phyloP scores from a whole-genome alignment of 53 echinoderm and acorn worm species.

The Zoroaster sp. region DNA sequence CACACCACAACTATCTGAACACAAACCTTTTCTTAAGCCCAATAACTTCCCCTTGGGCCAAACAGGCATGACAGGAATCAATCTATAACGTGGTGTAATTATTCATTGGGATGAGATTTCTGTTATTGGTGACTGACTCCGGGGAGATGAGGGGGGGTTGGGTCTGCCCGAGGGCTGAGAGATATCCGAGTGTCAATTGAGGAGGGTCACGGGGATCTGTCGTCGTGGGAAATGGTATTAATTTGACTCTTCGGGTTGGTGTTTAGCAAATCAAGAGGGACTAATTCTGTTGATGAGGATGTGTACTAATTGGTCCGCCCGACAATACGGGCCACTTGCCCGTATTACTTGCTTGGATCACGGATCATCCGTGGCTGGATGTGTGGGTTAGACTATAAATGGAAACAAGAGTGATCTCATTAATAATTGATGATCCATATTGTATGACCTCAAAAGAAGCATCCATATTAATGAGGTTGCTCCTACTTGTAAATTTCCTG shows the following conservation, averaged over 20 bases:
- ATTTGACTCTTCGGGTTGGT: slow-evolving; percentile 22
- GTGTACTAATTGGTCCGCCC: slow-evolving; percentile 1
- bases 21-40: too few relatives aligned
- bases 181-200: slow-evolving; percentile 13
- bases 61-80: neutral
- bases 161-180: neutral
- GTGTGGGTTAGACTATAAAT: too few relatives aligned
- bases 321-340: neutral
- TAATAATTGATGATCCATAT: too few relatives aligned
- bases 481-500: too few relatives aligned
- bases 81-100: neutral
- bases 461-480: too few relatives aligned
- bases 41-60: neutral
- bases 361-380: too few relatives aligned
- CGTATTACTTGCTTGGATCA: neutral
- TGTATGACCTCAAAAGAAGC: too few relatives aligned
- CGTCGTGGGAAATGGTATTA: slow-evolving; percentile 55
- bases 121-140: slow-evolving; percentile 17
- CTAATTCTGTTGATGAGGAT: slow-evolving; percentile 20
- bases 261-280: slow-evolving; percentile 8
- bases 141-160: too few relatives aligned
- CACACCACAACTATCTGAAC: too few relatives aligned
- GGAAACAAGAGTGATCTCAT: too few relatives aligned
- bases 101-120: neutral
- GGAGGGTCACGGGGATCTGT: slow-evolving; percentile 38